Evolutionary conservation across 2,888 invertebrate species (phyloP).

Genomic region (Mesopsocus fuscifrons): DNA sequence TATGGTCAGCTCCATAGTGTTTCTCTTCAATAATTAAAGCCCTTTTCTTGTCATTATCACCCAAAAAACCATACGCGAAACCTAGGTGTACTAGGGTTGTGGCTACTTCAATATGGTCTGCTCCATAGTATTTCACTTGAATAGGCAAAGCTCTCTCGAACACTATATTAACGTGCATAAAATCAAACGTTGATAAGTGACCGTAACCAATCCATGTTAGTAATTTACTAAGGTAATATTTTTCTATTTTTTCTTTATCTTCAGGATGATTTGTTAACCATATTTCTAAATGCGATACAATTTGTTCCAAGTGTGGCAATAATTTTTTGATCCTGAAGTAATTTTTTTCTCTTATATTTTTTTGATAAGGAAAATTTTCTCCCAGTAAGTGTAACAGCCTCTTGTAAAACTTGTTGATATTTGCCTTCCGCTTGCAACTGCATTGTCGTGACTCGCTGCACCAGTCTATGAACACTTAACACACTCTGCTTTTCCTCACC

Average conservation of each 20-base stretch:
- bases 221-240: not conserved
- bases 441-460: too few species aligned
- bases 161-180: not conserved
- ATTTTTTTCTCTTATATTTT: too few species aligned
- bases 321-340: not conserved
- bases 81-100: not conserved
- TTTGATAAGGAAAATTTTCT: too few species aligned
- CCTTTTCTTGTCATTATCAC: not conserved
- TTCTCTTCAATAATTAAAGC: not conserved
- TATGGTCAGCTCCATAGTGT: not conserved
- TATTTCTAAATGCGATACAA: not conserved
- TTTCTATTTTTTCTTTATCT: constrained; percentile 1
- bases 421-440: not conserved
- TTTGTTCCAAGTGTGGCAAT: not conserved
- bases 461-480: too few species aligned
- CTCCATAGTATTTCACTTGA: not conserved
- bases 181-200: not conserved
- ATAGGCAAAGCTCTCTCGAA: not conserved
- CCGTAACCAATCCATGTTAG: constrained; percentile 1
- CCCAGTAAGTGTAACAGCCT: too few species aligned
- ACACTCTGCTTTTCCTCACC: too few species aligned
- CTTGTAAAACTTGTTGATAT: not conserved
- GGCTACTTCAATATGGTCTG: not conserved
- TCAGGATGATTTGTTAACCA: not conserved
- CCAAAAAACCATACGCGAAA: not conserved